These are phyloP conservation scores for Formica exsecta DNA, from an alignment of 1,140 invertebrate genomes.

Conservation along the genomic window DNA sequence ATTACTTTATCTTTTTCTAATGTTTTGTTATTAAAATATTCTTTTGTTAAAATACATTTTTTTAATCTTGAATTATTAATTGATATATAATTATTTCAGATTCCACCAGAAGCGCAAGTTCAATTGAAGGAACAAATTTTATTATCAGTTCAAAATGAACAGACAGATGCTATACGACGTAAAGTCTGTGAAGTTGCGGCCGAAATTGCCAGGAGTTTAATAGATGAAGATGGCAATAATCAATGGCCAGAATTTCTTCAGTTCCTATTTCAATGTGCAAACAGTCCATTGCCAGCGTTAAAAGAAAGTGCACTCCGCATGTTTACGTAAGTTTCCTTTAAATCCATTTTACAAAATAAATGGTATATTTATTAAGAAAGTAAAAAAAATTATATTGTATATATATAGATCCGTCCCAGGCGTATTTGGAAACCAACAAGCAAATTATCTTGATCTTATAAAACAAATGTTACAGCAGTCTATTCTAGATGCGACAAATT, in stretches of 20 bases:
- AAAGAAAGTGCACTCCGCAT: conserved; percentile 98
- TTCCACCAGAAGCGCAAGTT: conserved; percentile 93
- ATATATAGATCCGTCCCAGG: conserved; percentile 94
- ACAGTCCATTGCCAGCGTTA: conserved; percentile 92
- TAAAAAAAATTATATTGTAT: neutral
- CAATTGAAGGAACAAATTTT: conserved; percentile 96
- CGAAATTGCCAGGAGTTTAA: conserved; percentile 97
- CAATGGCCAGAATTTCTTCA: conserved; percentile 98
- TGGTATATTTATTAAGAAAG: neutral
- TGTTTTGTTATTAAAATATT: neutral
- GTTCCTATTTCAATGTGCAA: conserved; percentile 98
- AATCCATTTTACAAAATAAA: neutral
- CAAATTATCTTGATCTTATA: conserved; percentile 96
- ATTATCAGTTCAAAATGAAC: conserved; percentile 93
- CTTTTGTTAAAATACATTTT: neutral
- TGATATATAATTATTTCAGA: conserved; percentile 84
- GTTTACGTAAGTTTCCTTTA: conserved; percentile 92
- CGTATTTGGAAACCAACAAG: conserved; percentile 98
- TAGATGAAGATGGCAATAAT: conserved; percentile 98
- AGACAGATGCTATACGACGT: conserved; percentile 92
- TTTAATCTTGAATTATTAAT: conserved; percentile 4
- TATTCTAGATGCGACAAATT: conserved; percentile 90
- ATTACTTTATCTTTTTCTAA: neutral
- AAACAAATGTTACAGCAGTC: conserved; percentile 97
- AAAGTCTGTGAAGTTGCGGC: conserved; percentile 98